phyloP scores from a whole-genome alignment of 23 tunicate species.

The Clavelina lepadiformis region DNA sequence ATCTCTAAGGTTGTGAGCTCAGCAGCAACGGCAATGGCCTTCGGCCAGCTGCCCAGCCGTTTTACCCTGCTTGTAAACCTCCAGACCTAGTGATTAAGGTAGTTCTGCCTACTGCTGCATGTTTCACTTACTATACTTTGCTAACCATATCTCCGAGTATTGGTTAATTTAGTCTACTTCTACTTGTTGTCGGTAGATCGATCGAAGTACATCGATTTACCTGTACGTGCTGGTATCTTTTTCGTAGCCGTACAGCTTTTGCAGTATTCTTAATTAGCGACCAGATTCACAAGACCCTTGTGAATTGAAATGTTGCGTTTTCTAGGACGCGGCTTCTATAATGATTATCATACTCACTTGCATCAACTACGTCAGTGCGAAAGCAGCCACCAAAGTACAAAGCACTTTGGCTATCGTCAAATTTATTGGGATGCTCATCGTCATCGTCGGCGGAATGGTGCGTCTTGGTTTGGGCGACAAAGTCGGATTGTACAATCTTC shows the following conservation, averaged over 20 bases:
- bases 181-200: no score
- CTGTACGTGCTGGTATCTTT: no score
- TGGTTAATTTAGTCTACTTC: no score
- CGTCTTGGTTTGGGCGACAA: slow-evolving; percentile 32
- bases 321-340: slow-evolving; percentile 10
- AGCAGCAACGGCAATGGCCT: slow-evolving; percentile 47
- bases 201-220: no score
- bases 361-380: slow-evolving; percentile 41
- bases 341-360: slow-evolving; percentile 4
- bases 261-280: no score
- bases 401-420: slow-evolving; percentile 42
- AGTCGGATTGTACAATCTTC: slow-evolving; percentile 39
- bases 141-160: no score
- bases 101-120: no score
- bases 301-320: no score
- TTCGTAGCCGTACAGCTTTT: no score
- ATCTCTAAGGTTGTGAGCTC: slow-evolving; percentile 25
- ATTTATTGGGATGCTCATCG: slow-evolving; percentile 60
- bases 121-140: no score
- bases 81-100: slow-evolving; percentile 35
- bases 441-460: slow-evolving; percentile 59
- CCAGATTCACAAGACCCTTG: no score
- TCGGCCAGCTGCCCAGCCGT: slow-evolving; percentile 33
- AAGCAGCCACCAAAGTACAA: slow-evolving; percentile 35
- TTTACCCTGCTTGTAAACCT: slow-evolving; percentile 37